phyloP scores from a whole-genome alignment of 1,140 invertebrate genomes.

The Elymnias hypermnestra region DNA sequence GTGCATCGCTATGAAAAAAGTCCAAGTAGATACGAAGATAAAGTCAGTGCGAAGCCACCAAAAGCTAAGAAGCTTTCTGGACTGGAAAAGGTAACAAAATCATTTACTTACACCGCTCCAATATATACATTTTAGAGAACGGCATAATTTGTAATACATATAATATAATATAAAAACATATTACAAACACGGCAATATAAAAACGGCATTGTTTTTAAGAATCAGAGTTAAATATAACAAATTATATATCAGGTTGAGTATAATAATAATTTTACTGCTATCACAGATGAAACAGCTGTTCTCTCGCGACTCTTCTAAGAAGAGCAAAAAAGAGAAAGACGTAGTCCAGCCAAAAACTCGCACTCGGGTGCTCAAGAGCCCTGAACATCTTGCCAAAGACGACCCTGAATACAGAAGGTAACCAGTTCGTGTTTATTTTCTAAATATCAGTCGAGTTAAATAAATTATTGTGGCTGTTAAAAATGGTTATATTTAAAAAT shows the following conservation, averaged over 20 bases:
- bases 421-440: no score
- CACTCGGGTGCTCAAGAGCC: conserved; percentile 73
- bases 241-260: no score
- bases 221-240: no score
- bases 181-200: neutral
- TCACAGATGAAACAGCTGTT: conserved; percentile 77
- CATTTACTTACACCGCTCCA: no score
- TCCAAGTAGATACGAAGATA: conserved; percentile 61
- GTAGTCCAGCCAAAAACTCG: conserved; percentile 62
- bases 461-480: no score
- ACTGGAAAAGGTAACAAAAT: conserved; percentile 78
- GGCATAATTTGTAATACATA: no score
- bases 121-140: no score
- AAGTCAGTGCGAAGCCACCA: conserved; percentile 76
- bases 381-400: conserved; percentile 75
- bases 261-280: no score
- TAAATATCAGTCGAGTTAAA: no score
- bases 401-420: conserved; percentile 76
- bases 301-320: conserved; percentile 78
- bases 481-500: no score
- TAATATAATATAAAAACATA: neutral
- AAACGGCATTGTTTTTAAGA: no score
- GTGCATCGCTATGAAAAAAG: conserved; percentile 77
- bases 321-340: conserved; percentile 78
- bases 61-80: conserved; percentile 80